Evolutionary conservation across 2,888 invertebrate genomes (phyloP), one percentile per base, ranked within the genome.

Genomic region (Mythimna impura): DNA sequence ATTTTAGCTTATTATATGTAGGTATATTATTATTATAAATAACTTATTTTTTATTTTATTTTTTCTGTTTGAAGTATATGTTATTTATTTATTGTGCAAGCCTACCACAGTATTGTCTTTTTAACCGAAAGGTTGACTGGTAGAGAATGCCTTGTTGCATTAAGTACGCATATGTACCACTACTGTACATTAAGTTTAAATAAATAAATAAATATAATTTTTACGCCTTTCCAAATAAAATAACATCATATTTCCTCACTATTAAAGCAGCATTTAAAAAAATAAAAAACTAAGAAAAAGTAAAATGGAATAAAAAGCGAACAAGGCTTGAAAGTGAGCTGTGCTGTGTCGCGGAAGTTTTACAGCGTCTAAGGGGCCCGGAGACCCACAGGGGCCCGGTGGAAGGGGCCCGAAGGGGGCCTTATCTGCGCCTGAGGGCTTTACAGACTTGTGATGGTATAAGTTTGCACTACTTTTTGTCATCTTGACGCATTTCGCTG

Each of bases 391-490:
- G 52, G 62, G 30, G 25, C 14, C 17, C 14, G 22, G 57, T 9
- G 10, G 36, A 36, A 12, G 34, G 36, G 34, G 36, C n/a, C n/a
- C 60, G 34, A 9, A 47, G 17, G 60, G 50, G 50, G 55, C 61
- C 72, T 78, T 84, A 84, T 81, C 82, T 78, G 40, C 30, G 61
- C 82, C 68, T 36, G 67, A 78, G 40, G 73, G 73, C 72, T 84
- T 78, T 66, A 61, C 78, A 74, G 74, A 72, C 71, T 73, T 65
- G 58, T 70, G 58, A 71, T 52, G 57, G 20, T 40, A 65, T 72
- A 81, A 84, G 64, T 81, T 71, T 66, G 57, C 62, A 72, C 64
- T 76, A 69, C 64, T 75, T 75, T 71, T 43, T 72, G 66, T 64
- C 40, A 36, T 58, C 22, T 66, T 71, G 47, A 40, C 52, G 67